phyloP scores from a whole-genome alignment of 2,888 invertebrate species.

The Amblyjoppa fuscipennis region DNA sequence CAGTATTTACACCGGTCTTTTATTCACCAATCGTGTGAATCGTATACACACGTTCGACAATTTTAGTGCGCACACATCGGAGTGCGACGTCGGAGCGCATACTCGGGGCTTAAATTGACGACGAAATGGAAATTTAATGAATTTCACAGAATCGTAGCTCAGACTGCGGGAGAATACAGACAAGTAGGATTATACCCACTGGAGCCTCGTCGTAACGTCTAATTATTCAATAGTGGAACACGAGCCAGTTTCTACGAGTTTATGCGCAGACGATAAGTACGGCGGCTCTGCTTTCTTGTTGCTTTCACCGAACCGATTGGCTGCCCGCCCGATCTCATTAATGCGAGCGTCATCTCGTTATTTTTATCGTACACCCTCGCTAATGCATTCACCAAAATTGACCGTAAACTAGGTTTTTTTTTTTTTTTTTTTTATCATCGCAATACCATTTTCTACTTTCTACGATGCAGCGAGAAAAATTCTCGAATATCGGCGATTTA shows the following conservation, averaged over 20 bases:
- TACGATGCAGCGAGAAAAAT: background rate
- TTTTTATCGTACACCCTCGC: background rate
- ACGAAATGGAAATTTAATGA: conserved; percentile 38
- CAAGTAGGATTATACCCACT: background rate
- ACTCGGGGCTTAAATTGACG: background rate
- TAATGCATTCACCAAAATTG: background rate
- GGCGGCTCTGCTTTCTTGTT: conserved; percentile 34
- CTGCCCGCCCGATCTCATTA: conserved; percentile 17
- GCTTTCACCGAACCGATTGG: conserved; percentile 43
- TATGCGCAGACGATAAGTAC: background rate
- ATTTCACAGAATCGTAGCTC: background rate
- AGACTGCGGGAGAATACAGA: background rate
- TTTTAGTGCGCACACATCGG: conserved; percentile 11
- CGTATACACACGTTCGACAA: background rate
- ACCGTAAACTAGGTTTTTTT: background rate
- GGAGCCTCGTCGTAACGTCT: conserved; percentile 30
- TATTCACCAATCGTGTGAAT: conserved; percentile 42
- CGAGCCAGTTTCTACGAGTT: conserved; percentile 47
- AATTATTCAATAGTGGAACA: conserved; percentile 44
- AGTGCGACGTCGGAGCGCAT: background rate
- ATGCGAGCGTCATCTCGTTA: conserved; percentile 16
- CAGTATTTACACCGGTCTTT: conserved; percentile 25
- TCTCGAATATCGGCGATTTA: background rate
- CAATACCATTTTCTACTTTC: background rate
- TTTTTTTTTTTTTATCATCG: background rate